Conservation (phyloP, 2,888 invertebrate species). For the Fragum whitleyi region DNA sequence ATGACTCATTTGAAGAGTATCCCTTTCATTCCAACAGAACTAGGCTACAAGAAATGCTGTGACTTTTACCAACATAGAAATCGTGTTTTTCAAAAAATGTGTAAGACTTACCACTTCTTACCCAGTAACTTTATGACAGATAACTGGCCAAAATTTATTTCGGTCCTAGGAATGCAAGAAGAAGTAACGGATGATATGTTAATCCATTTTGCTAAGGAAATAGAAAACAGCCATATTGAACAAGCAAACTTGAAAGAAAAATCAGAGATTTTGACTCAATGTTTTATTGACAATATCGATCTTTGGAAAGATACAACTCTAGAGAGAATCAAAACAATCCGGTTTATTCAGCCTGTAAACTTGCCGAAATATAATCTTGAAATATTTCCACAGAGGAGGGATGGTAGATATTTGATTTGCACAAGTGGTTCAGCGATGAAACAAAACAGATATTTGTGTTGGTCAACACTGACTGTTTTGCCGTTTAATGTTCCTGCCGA, state of each 20-base stretch:
- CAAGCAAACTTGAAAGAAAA: background rate
- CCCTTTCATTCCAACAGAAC: constrained; percentile 21
- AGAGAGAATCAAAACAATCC: background rate
- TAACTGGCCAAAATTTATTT: constrained; percentile 38
- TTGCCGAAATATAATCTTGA: background rate
- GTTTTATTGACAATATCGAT: background rate
- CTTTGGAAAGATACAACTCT: background rate
- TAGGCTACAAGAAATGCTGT: constrained; percentile 20
- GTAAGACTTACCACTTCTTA: background rate
- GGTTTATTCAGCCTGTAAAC: background rate
- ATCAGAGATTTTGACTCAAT: background rate
- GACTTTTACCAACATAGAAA: constrained; percentile 29
- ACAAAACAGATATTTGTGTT: constrained; percentile 20
- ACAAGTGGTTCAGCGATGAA: constrained; percentile 17
- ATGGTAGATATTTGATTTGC: background rate
- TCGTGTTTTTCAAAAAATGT: constrained; percentile 33
- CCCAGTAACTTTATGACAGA: background rate
- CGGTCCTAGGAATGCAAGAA: constrained; percentile 41
- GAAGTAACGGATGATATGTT: constrained; percentile 45
- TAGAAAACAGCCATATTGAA: constrained; percentile 11
- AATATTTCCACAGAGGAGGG: background rate
- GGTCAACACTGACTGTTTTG: constrained; percentile 50
- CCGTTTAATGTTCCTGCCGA: constrained; percentile 17
- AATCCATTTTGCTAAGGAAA: constrained; percentile 47
- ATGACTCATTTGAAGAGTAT: background rate